Conservation (phyloP, 2,113 vertebrate genomes). For the Sciurus niger region DNA sequence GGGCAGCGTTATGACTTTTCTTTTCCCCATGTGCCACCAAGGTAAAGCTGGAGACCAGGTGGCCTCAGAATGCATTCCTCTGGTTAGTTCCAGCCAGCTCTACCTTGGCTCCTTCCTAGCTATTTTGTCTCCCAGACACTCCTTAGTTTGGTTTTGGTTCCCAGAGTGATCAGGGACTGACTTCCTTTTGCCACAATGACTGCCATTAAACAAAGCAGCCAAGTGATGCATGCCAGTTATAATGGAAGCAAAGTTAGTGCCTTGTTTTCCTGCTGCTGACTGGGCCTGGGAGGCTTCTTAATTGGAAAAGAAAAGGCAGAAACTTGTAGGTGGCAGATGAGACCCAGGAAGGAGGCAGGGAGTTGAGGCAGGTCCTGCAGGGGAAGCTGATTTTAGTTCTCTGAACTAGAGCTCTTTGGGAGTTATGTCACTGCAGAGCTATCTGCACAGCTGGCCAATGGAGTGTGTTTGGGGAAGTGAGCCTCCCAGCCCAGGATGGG, state of each 20-base stretch:
- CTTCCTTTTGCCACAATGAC: constrained; percentile 87
- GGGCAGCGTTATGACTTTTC: neutral
- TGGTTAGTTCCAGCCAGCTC: neutral
- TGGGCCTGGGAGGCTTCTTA: constrained; percentile 41
- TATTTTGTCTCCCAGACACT: neutral
- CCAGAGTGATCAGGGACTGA: constrained; percentile 74
- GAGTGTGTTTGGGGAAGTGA: neutral
- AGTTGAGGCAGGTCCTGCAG: neutral
- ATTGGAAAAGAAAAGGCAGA: neutral
- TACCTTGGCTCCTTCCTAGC: neutral
- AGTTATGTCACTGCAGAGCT: neutral
- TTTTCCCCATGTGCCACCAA: neutral
- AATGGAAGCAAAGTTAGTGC: constrained; percentile 73
- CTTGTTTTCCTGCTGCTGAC: constrained; percentile 73
- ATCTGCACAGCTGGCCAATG: neutral
- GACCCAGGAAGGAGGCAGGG: neutral
- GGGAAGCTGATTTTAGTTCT: neutral
- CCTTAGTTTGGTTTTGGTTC: constrained; percentile 81
- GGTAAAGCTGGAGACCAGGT: neutral
- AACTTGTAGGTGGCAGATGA: neutral
- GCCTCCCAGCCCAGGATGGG: too few relatives aligned
- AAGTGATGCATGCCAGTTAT: constrained; percentile 52
- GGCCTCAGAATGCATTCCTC: neutral
- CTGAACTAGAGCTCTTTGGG: neutral
- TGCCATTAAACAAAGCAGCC: constrained; percentile 81